A percentile compares a stretch with the other conserved stretches of the same genome.
phyloP scores from a whole-genome alignment of 2,797 vertebrate species.

The Thunnus albacares region DNA sequence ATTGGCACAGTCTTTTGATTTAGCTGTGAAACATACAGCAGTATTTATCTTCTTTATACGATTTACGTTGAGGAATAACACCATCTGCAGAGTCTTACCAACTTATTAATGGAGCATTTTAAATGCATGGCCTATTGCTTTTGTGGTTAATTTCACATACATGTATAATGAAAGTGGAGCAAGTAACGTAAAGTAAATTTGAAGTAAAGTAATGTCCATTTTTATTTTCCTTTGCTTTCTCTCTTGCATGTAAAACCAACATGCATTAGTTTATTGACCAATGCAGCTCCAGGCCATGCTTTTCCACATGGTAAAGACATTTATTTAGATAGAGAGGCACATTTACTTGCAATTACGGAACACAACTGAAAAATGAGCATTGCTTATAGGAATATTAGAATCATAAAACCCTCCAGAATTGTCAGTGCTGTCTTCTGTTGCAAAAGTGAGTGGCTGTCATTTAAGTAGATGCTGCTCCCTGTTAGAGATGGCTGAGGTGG shows the following conservation, averaged over 20 bases:
- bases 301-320: constrained; percentile 71
- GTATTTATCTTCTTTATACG: constrained; percentile 45
- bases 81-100: constrained; percentile 25
- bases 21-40: constrained; percentile 25
- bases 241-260: constrained; percentile 69
- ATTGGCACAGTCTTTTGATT: constrained; percentile 44
- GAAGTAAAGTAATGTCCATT: constrained; percentile 48
- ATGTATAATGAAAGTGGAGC: constrained; percentile 60
- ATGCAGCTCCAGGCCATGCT: constrained; percentile 67
- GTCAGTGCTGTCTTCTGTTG: constrained; percentile 21
- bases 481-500: background rate
- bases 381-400: constrained; percentile 50
- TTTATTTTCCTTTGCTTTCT: constrained; percentile 48
- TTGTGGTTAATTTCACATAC: constrained; percentile 70
- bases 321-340: constrained; percentile 73
- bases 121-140: constrained; percentile 60
- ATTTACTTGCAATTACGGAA: constrained; percentile 72
- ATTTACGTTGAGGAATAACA: constrained; percentile 44
- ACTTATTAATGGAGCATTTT: constrained; percentile 59
- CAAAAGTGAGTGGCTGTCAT: constrained; percentile 7
- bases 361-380: constrained; percentile 55
- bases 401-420: constrained; percentile 43
- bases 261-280: constrained; percentile 80
- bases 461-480: background rate
- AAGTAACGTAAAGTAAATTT: constrained; percentile 33